Evolutionary conservation across 2,888 invertebrate species (phyloP).

Genomic region (Pomacea canaliculata): DNA sequence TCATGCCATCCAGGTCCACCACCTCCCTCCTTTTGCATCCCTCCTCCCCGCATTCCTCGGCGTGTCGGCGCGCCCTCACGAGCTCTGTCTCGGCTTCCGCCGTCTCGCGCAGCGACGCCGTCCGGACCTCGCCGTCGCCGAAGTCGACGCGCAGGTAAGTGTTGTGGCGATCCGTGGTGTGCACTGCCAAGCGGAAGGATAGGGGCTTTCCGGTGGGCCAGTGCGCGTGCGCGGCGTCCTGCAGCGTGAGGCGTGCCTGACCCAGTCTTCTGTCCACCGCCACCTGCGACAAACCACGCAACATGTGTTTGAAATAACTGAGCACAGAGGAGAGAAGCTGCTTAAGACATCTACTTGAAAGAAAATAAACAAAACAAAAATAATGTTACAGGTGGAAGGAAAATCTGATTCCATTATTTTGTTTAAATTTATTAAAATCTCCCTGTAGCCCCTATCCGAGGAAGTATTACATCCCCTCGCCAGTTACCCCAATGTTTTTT

Average conservation of each 20-base stretch:
- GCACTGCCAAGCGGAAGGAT: constrained; percentile 44
- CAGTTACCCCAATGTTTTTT: too few relatives aligned
- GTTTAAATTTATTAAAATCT: too few relatives aligned
- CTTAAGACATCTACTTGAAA: too few relatives aligned
- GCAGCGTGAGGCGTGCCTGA: constrained; percentile 19
- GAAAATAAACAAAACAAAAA: too few relatives aligned
- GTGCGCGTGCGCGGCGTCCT: background rate
- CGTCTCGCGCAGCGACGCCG: constrained; percentile 42
- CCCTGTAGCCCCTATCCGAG: too few relatives aligned
- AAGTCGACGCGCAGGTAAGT: constrained; percentile 48
- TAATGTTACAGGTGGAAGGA: too few relatives aligned
- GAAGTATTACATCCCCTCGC: too few relatives aligned
- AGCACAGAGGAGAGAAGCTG: too few relatives aligned
- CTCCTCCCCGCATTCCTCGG: background rate
- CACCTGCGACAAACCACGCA: constrained; percentile 31
- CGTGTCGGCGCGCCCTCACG: background rate
- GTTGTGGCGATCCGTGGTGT: constrained; percentile 49
- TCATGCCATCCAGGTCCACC: background rate
- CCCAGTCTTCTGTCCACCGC: constrained; percentile 37
- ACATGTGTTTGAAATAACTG: too few relatives aligned
- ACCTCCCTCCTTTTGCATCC: background rate
- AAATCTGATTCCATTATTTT: too few relatives aligned
- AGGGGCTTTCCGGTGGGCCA: constrained; percentile 35
- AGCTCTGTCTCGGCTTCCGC: constrained; percentile 4
- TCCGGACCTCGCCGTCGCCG: constrained; percentile 44